Conservation (phyloP, 1,140 invertebrate genomes). For the Caligus rogercresseyi region DNA sequence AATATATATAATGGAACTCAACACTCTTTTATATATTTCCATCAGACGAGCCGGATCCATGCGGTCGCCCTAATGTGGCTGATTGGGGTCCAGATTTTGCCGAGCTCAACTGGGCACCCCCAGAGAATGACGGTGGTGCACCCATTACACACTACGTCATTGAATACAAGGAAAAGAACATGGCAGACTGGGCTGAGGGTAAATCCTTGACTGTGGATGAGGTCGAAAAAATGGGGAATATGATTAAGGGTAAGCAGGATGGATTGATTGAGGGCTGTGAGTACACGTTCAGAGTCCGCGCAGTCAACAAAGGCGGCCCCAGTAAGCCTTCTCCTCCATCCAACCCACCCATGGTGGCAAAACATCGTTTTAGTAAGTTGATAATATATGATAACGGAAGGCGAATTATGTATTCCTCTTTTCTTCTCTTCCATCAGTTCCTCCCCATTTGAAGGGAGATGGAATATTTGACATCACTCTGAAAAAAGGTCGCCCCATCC, state of each 20-base stretch:
- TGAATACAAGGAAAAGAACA: conserved; percentile 79
- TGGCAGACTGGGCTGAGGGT: conserved; percentile 18
- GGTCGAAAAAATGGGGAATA: conserved; percentile 32
- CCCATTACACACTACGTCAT: conserved; percentile 83
- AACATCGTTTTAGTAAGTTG: conserved; percentile 58
- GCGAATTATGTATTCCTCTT: neutral
- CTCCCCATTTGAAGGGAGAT: conserved; percentile 76
- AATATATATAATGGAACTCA: neutral
- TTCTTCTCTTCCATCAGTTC: conserved; percentile 38
- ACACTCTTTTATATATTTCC: too few relatives aligned
- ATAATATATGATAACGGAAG: neutral
- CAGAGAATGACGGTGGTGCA: conserved; percentile 73
- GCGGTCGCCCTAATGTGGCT: conserved; percentile 71
- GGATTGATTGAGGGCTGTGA: conserved; percentile 81
- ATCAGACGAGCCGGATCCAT: conserved; percentile 63
- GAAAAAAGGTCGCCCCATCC: conserved; percentile 78
- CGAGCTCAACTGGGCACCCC: conserved; percentile 70
- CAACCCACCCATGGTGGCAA: conserved; percentile 73
- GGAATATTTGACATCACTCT: conserved; percentile 63
- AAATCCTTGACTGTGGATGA: conserved; percentile 14
- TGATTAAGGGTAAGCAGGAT: conserved; percentile 53
- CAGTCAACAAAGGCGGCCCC: conserved; percentile 82
- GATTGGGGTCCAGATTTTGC: conserved; percentile 87
- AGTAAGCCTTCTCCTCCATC: conserved; percentile 67
- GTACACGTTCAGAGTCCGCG: conserved; percentile 89